phyloP scores from a whole-genome alignment of 2,113 vertebrate genomes.

The Nestor notabilis region DNA sequence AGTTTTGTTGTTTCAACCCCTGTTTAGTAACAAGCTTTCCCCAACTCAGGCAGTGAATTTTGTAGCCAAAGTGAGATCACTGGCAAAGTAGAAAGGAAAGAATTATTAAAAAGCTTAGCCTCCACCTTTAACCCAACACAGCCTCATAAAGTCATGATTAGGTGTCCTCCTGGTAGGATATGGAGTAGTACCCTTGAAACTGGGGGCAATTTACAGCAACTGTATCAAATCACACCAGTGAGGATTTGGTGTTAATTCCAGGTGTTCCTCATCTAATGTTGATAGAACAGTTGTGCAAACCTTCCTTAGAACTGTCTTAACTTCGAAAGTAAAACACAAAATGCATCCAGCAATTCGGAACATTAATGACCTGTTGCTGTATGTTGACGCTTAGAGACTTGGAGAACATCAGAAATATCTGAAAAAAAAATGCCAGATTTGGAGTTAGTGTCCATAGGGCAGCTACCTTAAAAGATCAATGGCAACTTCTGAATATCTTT shows the following conservation, averaged over 20 bases:
- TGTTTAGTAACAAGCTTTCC: neutral
- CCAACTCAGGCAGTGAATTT: neutral
- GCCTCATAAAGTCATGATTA: neutral
- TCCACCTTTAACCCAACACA: neutral
- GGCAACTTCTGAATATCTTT: neutral
- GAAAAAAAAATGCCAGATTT: neutral
- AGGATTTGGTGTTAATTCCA: neutral
- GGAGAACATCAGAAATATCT: neutral
- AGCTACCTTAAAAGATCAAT: neutral
- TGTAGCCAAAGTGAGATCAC: neutral
- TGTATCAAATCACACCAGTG: neutral
- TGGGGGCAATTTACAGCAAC: neutral
- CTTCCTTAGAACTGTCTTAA: neutral
- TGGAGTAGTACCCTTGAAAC: neutral
- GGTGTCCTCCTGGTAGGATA: neutral
- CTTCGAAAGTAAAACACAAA: neutral
- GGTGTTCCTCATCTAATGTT: neutral
- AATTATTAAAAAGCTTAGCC: neutral
- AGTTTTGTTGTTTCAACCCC: neutral
- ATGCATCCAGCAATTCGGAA: neutral
- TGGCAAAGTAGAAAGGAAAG: neutral
- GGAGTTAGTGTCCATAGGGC: neutral
- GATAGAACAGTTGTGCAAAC: neutral
- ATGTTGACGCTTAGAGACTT: neutral
- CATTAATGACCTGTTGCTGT: fast-evolving